Percentiles rank a stretch among this genome's conserved stretches.
phyloP scores from a whole-genome alignment of 2,113 vertebrate species.

The Pollachius pollachius region DNA sequence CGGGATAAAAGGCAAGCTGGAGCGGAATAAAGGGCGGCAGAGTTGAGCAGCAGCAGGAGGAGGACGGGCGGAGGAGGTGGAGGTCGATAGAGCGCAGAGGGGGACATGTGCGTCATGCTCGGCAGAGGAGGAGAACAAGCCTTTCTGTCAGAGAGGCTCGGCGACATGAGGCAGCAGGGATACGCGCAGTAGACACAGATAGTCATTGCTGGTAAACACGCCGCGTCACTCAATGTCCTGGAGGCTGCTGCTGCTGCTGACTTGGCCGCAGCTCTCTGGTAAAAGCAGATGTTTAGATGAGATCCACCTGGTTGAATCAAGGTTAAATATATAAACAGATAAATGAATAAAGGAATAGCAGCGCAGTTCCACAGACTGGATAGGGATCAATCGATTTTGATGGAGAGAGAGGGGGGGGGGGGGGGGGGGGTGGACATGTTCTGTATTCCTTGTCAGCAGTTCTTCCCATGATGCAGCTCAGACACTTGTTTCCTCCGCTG shows the following conservation, averaged over 20 bases:
- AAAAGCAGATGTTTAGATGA: no score
- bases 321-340: background rate
- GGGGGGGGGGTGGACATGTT: conserved; percentile 39
- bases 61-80: background rate
- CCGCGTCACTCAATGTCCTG: no score
- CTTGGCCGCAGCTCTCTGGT: no score
- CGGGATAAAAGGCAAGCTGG: background rate
- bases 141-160: no score
- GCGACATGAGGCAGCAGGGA: no score
- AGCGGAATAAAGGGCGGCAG: background rate
- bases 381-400: background rate
- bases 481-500: conserved; percentile 49
- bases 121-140: no score
- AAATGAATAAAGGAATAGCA: background rate
- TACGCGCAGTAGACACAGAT: no score
- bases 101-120: no score
- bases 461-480: conserved; percentile 46
- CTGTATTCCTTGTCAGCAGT: conserved; percentile 42
- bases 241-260: no score
- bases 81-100: background rate
- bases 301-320: no score
- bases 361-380: no score
- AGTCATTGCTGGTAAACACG: no score
- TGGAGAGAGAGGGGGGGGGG: background rate
- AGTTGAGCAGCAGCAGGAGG: background rate